Evolutionary conservation across 2,113 vertebrate genomes (phyloP), one percentile per base, ranked within the genome.

Genomic region (Hoplias malabaricus): DNA sequence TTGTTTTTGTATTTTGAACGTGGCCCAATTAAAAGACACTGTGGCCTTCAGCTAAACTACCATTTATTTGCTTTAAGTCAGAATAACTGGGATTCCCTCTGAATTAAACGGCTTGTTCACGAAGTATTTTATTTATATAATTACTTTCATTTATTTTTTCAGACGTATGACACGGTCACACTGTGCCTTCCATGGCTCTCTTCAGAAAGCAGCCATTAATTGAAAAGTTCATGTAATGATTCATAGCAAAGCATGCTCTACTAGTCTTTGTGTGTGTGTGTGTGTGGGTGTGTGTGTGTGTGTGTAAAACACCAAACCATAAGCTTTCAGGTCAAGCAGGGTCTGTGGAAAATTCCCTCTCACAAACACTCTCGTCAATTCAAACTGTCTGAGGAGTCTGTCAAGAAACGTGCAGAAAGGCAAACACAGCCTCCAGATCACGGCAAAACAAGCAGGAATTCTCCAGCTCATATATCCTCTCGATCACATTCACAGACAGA

Each of bases 71-170:
- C 57, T 61, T 27, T 53, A 53, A 61, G 57, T 61, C 57, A 61
- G 29, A 61, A 61, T 33, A 63, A 36, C 59, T 10, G 31, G 10
- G 21, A n/a, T 34, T 61, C 11, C 6, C 16, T 36, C 34, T 63
- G 31, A 63, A 63, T 63, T 36, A 63, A 63, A 63, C 4, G 33
- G 19, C 31, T 63, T 63, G 34, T 63, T 36, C n/a, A 36, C 59
- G 36, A 63, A 63, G 59, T 0, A 31, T 7, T 23, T 56, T n/a
- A n/a, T n/a, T n/a, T n/a, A n/a, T n/a, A n/a, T n/a, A n/a, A n/a
- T n/a, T n/a, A n/a, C n/a, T n/a, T n/a, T n/a, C n/a, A n/a, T n/a
- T n/a, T n/a, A n/a, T 56, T 29, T 19, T 48, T 48, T 48, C 46
- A 23, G 9, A 63, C 11, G 59, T 36, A 36, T 36, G 19, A 36